Conservation (phyloP, 2,113 vertebrate species). For the Phodopus roborovskii region DNA sequence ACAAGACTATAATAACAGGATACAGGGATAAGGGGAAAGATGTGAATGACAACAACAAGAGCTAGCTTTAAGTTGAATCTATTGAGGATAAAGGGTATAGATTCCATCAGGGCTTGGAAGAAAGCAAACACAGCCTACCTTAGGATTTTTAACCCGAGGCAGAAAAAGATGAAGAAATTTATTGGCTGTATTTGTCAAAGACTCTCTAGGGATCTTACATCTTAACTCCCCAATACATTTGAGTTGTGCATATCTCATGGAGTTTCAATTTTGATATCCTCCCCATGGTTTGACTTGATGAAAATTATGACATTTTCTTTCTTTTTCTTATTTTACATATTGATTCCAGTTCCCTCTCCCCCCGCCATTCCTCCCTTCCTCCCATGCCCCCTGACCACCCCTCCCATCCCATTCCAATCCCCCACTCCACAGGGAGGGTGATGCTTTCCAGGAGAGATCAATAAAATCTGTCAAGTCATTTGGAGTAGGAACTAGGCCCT, state of each 20-base stretch:
- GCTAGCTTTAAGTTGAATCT: not conserved
- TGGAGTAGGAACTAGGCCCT: no score
- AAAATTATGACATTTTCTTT: not conserved
- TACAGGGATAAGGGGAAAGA: not conserved
- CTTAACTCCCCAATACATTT: not conserved
- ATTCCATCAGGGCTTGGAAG: not conserved
- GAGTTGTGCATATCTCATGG: not conserved
- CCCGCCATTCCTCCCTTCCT: no score
- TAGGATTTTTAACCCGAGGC: not conserved
- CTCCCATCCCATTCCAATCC: no score
- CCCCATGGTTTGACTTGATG: not conserved
- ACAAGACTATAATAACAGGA: not conserved
- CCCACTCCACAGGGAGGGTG: no score
- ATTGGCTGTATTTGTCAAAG: not conserved
- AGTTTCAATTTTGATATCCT: not conserved
- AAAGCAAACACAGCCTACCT: fast-evolving
- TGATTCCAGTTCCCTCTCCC: no score
- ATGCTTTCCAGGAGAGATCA: no score
- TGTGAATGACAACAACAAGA: not conserved
- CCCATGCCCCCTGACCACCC: no score
- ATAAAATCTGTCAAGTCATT: no score
- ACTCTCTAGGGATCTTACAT: not conserved
- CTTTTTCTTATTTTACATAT: no score
- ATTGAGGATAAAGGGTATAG: not conserved
- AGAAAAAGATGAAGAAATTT: not conserved